Percentiles rank a stretch among this genome's conserved stretches.
Conservation (phyloP, 2,113 vertebrate genomes). For the Lipotes vexillifer region DNA sequence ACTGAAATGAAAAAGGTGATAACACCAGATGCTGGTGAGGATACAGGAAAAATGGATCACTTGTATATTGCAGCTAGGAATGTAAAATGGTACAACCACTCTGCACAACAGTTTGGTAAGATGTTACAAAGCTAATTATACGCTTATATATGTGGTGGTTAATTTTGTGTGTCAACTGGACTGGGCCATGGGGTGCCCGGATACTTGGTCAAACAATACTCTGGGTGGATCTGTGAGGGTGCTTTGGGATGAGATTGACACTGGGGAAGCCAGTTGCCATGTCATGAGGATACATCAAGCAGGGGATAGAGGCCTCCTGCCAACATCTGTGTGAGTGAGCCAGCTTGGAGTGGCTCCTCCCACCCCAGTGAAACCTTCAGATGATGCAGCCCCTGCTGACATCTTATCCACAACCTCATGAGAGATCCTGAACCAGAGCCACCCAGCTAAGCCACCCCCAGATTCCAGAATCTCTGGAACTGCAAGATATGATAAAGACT, state of each 20-base stretch:
- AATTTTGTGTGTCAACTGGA: not conserved
- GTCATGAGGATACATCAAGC: not conserved
- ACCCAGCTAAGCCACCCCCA: not conserved
- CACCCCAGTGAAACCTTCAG: not conserved
- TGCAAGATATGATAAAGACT: too few relatives aligned
- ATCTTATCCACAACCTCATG: not conserved
- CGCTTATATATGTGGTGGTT: too few relatives aligned
- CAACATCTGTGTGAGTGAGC: not conserved
- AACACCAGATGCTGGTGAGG: not conserved
- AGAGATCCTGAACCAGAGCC: not conserved
- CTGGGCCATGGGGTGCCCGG: not conserved
- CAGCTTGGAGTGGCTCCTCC: not conserved
- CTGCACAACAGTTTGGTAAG: not conserved
- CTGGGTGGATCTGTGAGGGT: not conserved
- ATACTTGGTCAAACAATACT: not conserved
- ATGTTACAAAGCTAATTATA: not conserved
- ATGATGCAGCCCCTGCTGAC: not conserved
- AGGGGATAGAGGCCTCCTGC: too few relatives aligned
- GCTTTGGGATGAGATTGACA: not conserved
- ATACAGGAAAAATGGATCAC: too few relatives aligned
- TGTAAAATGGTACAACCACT: not conserved
- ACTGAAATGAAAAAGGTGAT: not conserved
- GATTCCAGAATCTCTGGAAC: not conserved
- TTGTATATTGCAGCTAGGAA: not conserved
- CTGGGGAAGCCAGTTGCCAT: too few relatives aligned